Evolutionary conservation across 2,888 invertebrate species (phyloP).

Genomic region (Exephanes ischioxanthus): DNA sequence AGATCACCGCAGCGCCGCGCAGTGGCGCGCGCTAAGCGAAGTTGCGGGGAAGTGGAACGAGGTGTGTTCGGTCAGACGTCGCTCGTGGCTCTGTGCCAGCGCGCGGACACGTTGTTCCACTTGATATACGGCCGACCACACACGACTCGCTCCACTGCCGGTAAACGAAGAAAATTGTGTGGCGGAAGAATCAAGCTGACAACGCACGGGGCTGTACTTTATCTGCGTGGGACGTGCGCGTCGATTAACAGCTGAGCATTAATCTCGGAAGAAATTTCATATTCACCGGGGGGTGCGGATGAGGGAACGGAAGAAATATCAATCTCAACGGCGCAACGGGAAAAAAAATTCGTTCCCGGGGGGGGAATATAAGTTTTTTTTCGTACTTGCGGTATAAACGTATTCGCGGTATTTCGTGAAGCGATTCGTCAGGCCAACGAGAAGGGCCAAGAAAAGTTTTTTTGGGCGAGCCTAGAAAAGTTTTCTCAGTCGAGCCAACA

Average conservation of each 20-base stretch:
- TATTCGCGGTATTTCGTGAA: not conserved
- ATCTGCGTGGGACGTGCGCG: conserved; percentile 18
- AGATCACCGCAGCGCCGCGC: not conserved
- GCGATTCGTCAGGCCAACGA: not conserved
- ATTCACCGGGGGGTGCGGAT: not conserved
- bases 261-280: not conserved
- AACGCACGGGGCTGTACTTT: conserved; percentile 53
- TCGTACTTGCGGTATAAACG: not conserved
- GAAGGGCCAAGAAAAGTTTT: no score
- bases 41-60: conserved; percentile 10
- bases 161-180: conserved; percentile 53
- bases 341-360: not conserved
- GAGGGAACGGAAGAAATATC: not conserved
- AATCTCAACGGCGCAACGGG: not conserved
- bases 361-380: not conserved
- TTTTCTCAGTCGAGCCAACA: no score
- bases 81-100: conserved; percentile 50
- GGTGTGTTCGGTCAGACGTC: conserved; percentile 52
- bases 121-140: conserved; percentile 59
- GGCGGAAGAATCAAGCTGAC: conserved; percentile 53
- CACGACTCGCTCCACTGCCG: conserved; percentile 56
- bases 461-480: no score
- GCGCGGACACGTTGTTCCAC: conserved; percentile 36
- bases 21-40: not conserved
- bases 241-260: conserved; percentile 3